Percentiles rank a stretch among this genome's conserved stretches.
Conservation (phyloP, 2,888 invertebrate genomes). For the Gisinianus flammeolus region DNA sequence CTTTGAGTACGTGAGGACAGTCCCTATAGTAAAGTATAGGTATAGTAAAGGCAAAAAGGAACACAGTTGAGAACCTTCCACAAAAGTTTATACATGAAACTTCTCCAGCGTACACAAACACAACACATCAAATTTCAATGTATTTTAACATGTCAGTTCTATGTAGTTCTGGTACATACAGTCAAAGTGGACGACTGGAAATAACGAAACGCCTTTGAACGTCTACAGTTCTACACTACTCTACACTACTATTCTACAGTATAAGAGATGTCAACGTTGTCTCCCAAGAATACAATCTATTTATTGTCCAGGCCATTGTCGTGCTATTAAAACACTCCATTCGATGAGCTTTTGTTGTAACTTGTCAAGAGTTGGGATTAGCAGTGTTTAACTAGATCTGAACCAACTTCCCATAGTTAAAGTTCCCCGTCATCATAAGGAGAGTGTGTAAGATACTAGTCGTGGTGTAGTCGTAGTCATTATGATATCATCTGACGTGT, state of each 20-base stretch:
- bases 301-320: not conserved
- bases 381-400: no score
- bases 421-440: no score
- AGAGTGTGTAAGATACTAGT: no score
- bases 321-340: not conserved
- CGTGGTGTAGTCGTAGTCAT: not conserved
- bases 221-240: not conserved
- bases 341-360: not conserved
- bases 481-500: not conserved
- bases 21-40: not conserved
- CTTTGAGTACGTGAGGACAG: not conserved
- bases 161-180: no score
- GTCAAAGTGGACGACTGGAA: no score
- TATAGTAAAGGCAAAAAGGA: not conserved
- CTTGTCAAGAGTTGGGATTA: no score
- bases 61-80: not conserved
- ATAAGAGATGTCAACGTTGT: not conserved
- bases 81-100: no score
- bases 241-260: not conserved
- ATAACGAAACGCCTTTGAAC: not conserved
- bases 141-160: no score
- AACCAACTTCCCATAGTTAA: no score
- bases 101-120: no score
- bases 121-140: no score
- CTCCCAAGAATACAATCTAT: not conserved